Conservation (phyloP, 2,888 invertebrate genomes). For the Acanthosepion esculentum region DNA sequence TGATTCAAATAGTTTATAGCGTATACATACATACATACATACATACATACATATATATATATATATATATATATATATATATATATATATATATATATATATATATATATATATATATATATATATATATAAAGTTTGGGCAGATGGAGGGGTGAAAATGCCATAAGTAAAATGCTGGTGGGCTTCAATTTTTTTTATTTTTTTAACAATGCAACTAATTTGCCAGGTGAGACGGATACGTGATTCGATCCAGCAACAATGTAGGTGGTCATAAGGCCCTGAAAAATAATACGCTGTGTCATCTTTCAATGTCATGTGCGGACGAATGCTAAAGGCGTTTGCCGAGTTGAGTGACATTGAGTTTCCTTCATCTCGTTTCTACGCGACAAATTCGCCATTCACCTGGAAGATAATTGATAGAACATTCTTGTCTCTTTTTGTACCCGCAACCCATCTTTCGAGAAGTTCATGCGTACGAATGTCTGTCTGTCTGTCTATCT, state of each 20-base stretch:
- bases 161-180: background rate
- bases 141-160: background rate
- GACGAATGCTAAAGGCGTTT: background rate
- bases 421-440: too few species aligned
- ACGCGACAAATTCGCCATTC: background rate
- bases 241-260: background rate
- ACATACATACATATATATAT: too few species aligned
- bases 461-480: too few species aligned
- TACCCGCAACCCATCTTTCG: too few species aligned
- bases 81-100: background rate
- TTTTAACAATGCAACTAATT: background rate
- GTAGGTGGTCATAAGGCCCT: background rate
- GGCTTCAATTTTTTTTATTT: background rate
- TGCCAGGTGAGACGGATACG: background rate
- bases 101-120: conserved; percentile 11
- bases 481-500: too few species aligned
- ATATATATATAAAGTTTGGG: background rate
- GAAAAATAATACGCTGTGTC: background rate
- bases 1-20: background rate
- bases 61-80: too few species aligned
- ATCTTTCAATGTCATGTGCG: background rate
- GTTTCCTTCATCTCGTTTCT: background rate
- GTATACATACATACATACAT: background rate
- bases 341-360: background rate
- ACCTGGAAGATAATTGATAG: too few species aligned